These are phyloP conservation scores for Tenthredo livida DNA, from an alignment of 2,888 invertebrate species.

Conservation along the genomic window DNA sequence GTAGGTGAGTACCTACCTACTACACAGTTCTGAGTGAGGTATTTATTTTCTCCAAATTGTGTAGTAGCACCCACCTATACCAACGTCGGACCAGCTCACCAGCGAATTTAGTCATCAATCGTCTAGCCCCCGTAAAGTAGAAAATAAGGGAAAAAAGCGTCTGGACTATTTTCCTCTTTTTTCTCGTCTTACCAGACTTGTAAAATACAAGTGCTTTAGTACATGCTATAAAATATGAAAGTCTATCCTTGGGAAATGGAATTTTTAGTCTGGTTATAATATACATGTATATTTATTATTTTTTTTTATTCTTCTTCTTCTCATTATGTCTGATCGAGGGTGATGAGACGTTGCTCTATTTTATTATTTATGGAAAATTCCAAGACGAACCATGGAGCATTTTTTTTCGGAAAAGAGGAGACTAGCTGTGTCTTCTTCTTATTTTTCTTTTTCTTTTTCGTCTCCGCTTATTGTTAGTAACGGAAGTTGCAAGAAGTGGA, in stretches of 20 bases:
- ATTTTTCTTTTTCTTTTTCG: neutral
- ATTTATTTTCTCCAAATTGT: slow-evolving; percentile 25
- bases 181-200: neutral
- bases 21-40: neutral
- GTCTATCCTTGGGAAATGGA: neutral
- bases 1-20: neutral
- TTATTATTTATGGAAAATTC: neutral
- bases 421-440: neutral
- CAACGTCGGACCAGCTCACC: neutral
- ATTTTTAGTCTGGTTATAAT: neutral
- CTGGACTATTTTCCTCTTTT: neutral
- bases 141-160: neutral
- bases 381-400: neutral
- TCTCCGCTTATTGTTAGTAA: neutral
- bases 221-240: neutral
- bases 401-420: neutral
- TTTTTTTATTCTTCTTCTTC: neutral
- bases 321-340: neutral
- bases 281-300: too few relatives aligned
- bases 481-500: slow-evolving; percentile 25
- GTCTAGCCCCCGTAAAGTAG: neutral
- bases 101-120: slow-evolving; percentile 25
- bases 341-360: too few relatives aligned
- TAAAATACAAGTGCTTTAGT: slow-evolving; percentile 24
- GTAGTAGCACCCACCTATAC: neutral